Base-by-base conservation (phyloP, 2,797 vertebrate species). In the Gymnodraco acuticeps region DNA sequence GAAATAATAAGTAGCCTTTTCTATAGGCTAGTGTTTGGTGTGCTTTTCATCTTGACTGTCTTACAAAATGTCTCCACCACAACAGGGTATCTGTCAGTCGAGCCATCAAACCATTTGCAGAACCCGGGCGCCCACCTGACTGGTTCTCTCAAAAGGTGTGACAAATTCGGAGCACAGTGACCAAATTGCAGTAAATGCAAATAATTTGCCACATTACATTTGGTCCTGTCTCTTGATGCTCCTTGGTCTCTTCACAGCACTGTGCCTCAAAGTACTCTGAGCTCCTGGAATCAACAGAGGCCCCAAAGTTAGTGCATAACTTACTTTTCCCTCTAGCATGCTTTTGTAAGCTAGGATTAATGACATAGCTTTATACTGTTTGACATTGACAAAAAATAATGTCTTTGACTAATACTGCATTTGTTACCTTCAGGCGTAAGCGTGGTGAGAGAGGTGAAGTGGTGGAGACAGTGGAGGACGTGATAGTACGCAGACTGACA, bases 121-220 rank as follows among this genome's bases (percentile, higher is more conserved):
- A 99, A 89, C 95, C 96, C 71, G 97, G 98, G 38, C 94, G 98
- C 23, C 97, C 98, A 76, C 97, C 97, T 81, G 98, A 99, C 85
- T 99, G 97, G 97, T 99, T 99, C 89, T 99, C 98, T 80, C 98
- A 99, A 83, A 99, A 98, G 96, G 98, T 97, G 91, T 76, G 90
- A 64, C 47, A 19, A 46, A 55, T 58, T 46, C 19, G 42, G 17
- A 42, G 41, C 23, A 42, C 20, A 23, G 12, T 52, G 4, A 31
- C 3, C 8, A n/a, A 33, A 50, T 23, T 20, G 33, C 14, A 17
- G n/a, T 10, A 23, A 27, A 5, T 70, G 45, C 59, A 33, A 64
- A 41, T 20, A 3, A 3, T 80, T 68, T 71, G 7, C 52, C 43
- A 3, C 15, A 20, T 67, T 53, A 10, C 72, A n/a, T 70, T 67